Evolutionary conservation across 2,797 vertebrate genomes (phyloP).

Genomic region (Poecile montanus): DNA sequence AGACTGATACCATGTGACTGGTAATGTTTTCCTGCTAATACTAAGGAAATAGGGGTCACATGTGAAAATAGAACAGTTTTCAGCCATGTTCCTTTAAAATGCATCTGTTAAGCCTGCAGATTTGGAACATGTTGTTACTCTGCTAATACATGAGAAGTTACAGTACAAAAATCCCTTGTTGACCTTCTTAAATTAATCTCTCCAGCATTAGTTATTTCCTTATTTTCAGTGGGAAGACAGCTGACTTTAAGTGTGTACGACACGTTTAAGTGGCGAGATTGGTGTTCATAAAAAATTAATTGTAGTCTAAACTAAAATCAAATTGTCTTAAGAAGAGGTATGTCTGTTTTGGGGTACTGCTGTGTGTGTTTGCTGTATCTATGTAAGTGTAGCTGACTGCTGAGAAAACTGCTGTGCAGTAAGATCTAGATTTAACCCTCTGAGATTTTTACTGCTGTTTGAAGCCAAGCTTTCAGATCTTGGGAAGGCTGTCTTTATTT

Average conservation of each 20-base stretch:
- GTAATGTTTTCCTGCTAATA: conserved; percentile 40
- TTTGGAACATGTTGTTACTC: conserved; percentile 38
- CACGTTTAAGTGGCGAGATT: not conserved
- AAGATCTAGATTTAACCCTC: not conserved
- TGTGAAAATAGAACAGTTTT: conserved; percentile 51
- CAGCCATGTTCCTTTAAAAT: not conserved
- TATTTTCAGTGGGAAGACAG: not conserved
- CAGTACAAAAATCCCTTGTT: conserved; percentile 54
- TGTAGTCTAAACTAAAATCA: not conserved
- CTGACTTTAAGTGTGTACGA: not conserved
- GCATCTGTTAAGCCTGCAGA: conserved; percentile 2
- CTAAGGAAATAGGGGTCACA: conserved; percentile 34
- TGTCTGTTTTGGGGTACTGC: not conserved
- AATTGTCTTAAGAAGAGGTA: not conserved
- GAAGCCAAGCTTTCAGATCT: conserved; percentile 27
- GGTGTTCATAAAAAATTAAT: not conserved
- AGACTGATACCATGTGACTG: conserved; percentile 49
- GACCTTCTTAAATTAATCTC: conserved; percentile 66
- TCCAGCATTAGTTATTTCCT: conserved; percentile 44
- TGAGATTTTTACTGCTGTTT: conserved; percentile 23
- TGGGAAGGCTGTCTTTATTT: not conserved
- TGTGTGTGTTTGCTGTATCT: not conserved
- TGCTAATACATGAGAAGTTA: conserved; percentile 30
- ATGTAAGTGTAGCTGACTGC: not conserved
- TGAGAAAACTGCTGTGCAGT: not conserved